Percentiles rank a stretch among this genome's conserved stretches.
phyloP scores from a whole-genome alignment of 2,888 invertebrate genomes.

The Clistopyga incitator region DNA sequence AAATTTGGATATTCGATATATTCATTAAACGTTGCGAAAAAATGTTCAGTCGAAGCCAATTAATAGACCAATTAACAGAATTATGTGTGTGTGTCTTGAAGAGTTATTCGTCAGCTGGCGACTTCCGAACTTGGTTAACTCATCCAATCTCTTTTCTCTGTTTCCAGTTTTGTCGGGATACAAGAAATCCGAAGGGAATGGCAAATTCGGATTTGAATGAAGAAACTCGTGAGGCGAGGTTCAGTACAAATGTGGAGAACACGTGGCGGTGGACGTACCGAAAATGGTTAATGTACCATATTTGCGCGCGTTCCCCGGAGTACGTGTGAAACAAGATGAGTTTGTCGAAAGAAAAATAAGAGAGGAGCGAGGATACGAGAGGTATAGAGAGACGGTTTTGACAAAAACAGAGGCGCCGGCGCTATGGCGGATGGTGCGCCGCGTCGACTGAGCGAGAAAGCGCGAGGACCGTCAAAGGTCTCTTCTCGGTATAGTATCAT shows the following conservation, averaged over 20 bases:
- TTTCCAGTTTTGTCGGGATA: too few relatives aligned
- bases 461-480: constrained; percentile 79
- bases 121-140: too few relatives aligned
- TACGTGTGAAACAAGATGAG: constrained; percentile 12
- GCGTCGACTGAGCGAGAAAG: constrained; percentile 58
- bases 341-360: neutral
- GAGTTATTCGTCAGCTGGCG: too few relatives aligned
- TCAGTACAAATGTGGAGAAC: constrained; percentile 11
- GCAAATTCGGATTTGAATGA: neutral
- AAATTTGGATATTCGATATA: too few relatives aligned
- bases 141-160: too few relatives aligned
- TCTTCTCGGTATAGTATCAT: constrained; percentile 77
- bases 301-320: constrained; percentile 19
- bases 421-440: constrained; percentile 74
- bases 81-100: too few relatives aligned
- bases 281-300: constrained; percentile 21
- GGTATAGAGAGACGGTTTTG: constrained; percentile 3
- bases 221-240: neutral
- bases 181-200: too few relatives aligned
- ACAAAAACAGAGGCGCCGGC: constrained; percentile 82
- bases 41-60: too few relatives aligned
- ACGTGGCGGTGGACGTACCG: constrained; percentile 6
- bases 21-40: too few relatives aligned
- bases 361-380: constrained; percentile 6
- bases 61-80: too few relatives aligned